phyloP scores from a whole-genome alignment of 2,797 vertebrate species.

The Myotis daubentonii region DNA sequence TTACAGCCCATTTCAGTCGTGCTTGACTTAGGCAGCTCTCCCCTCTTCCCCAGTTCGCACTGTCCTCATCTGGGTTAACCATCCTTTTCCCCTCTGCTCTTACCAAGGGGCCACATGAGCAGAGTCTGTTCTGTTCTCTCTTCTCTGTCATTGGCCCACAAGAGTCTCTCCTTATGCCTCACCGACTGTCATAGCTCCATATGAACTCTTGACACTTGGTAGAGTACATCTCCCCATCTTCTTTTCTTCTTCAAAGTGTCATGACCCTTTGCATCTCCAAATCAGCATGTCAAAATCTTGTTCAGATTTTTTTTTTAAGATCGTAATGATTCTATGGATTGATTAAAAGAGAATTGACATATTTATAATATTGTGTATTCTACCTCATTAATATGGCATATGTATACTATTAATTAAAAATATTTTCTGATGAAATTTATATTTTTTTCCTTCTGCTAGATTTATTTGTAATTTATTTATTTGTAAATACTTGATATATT shows the following conservation, averaged over 20 bases:
- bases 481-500: background rate
- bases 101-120: fast-evolving
- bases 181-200: fast-evolving
- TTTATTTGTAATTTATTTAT: background rate
- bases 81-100: background rate
- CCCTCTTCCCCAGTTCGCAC: background rate
- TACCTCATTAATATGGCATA: background rate
- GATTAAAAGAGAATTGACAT: background rate
- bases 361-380: background rate
- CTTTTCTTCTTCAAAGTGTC: background rate
- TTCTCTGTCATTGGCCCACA: background rate
- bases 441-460: background rate
- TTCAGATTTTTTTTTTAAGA: background rate
- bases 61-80: no score
- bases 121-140: background rate
- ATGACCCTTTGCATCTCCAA: background rate
- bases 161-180: background rate
- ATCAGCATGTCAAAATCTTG: background rate
- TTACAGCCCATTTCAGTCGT: fast-evolving
- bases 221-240: background rate
- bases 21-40: background rate
- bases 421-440: background rate
- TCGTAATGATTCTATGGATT: background rate
- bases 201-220: background rate
- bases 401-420: background rate